phyloP scores from a whole-genome alignment of 2,113 vertebrate species.

The Morone saxatilis region DNA sequence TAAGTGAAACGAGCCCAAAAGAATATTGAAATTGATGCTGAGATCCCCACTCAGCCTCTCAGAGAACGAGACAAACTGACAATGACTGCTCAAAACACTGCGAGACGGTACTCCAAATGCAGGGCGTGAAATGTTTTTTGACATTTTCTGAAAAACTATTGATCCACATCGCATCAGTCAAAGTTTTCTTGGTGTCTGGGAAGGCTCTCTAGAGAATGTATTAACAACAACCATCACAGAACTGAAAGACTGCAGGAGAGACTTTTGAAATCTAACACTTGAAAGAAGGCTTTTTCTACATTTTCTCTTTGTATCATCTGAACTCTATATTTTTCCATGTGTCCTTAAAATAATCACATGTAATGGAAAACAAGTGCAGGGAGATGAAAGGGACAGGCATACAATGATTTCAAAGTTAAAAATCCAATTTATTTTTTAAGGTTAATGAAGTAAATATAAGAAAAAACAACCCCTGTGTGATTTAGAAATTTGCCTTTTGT shows the following conservation, averaged over 20 bases:
- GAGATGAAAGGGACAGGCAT: slow-evolving; percentile 6
- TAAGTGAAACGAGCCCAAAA: slow-evolving; percentile 34
- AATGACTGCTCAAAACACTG: slow-evolving; percentile 21
- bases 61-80: slow-evolving; percentile 36
- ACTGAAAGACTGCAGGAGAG: slow-evolving; percentile 34
- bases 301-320: slow-evolving; percentile 29
- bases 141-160: slow-evolving; percentile 74
- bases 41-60: neutral
- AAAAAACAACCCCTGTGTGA: slow-evolving; percentile 20
- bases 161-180: slow-evolving; percentile 74
- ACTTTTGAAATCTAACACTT: slow-evolving; percentile 44
- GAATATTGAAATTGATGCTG: slow-evolving; percentile 19
- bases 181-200: slow-evolving; percentile 57
- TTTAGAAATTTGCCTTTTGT: slow-evolving; percentile 43
- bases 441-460: slow-evolving; percentile 46
- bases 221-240: slow-evolving; percentile 57
- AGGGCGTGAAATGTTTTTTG: slow-evolving; percentile 53
- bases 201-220: slow-evolving; percentile 61
- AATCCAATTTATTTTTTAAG: slow-evolving; percentile 35
- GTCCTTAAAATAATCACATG: slow-evolving; percentile 52
- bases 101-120: slow-evolving; percentile 32
- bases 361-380: slow-evolving; percentile 3
- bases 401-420: slow-evolving; percentile 32
- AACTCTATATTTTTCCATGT: slow-evolving; percentile 15
- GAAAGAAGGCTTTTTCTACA: slow-evolving; percentile 42